phyloP scores from a whole-genome alignment of 1,140 invertebrate species.

The Cydia splendana region DNA sequence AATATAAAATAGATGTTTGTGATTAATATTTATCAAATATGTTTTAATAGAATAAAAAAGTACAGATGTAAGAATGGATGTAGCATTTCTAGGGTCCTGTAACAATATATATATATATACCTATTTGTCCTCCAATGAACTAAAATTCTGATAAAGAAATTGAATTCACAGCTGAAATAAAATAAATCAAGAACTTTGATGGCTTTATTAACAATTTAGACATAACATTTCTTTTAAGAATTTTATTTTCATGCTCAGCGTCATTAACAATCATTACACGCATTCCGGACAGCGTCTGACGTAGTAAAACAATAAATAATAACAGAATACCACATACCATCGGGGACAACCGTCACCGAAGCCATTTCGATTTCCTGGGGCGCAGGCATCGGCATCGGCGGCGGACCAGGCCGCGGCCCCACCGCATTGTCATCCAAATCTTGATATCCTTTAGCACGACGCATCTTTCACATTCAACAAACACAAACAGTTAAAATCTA shows the following conservation, averaged over 20 bases:
- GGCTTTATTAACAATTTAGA: neutral
- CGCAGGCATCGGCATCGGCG: conserved; percentile 72
- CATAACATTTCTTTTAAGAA: conserved; percentile 31
- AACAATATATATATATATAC: no score
- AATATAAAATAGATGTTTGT: no score
- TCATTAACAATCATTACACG: neutral
- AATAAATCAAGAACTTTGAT: neutral
- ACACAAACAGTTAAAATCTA: conserved; percentile 44
- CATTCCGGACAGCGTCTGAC: neutral
- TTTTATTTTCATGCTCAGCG: neutral
- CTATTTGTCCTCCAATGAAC: no score
- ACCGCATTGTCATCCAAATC: conserved; percentile 72
- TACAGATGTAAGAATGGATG: no score
- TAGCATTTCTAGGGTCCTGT: no score
- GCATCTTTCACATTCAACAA: conserved; percentile 48
- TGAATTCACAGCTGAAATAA: no score
- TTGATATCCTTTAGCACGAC: conserved; percentile 76
- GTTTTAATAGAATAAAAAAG: no score
- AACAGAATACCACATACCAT: conserved; percentile 81
- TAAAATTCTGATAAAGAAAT: no score
- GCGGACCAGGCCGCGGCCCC: conserved; percentile 49
- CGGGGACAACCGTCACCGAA: conserved; percentile 89
- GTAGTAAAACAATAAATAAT: conserved; percentile 30
- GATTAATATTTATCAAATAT: no score
- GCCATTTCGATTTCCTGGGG: conserved; percentile 88